Conservation (phyloP, 2,113 vertebrate genomes). For the Cephalopterus ornatus region DNA sequence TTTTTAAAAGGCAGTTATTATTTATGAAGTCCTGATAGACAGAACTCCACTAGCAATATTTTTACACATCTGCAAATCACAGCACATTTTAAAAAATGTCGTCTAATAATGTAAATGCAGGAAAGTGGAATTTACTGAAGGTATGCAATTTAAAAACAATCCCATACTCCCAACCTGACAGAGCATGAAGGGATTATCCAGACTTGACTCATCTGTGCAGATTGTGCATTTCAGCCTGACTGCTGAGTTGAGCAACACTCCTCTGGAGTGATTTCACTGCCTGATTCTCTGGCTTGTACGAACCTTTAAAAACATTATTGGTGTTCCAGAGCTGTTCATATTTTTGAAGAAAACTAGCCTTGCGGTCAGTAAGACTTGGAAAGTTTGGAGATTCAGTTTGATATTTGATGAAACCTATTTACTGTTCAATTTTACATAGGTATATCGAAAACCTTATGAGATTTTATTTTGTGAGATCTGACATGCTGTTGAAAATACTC, state of each 20-base stretch:
- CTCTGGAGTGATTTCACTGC: not conserved
- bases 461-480: not conserved
- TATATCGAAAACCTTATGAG: not conserved
- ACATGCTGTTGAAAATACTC: not conserved
- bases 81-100: not conserved
- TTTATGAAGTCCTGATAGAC: not conserved
- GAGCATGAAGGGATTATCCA: constrained; percentile 53
- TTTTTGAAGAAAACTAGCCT: not conserved
- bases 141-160: constrained; percentile 16
- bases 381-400: not conserved
- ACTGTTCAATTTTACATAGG: not conserved
- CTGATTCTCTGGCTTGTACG: not conserved
- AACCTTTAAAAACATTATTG: not conserved
- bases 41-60: not conserved
- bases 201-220: constrained; percentile 49
- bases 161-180: not conserved
- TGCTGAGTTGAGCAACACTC: constrained; percentile 12
- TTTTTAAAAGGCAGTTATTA: not conserved
- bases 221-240: constrained; percentile 25
- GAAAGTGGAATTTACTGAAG: not conserved
- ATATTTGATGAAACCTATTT: not conserved
- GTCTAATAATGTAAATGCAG: not conserved
- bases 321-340: not conserved
- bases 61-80: not conserved
- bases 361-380: not conserved